A percentile compares a stretch with the other conserved stretches of the same genome.
These are phyloP conservation scores for Amphilophus citrinellus DNA, from an alignment of 2,113 vertebrate species.

Conservation along the genomic window DNA sequence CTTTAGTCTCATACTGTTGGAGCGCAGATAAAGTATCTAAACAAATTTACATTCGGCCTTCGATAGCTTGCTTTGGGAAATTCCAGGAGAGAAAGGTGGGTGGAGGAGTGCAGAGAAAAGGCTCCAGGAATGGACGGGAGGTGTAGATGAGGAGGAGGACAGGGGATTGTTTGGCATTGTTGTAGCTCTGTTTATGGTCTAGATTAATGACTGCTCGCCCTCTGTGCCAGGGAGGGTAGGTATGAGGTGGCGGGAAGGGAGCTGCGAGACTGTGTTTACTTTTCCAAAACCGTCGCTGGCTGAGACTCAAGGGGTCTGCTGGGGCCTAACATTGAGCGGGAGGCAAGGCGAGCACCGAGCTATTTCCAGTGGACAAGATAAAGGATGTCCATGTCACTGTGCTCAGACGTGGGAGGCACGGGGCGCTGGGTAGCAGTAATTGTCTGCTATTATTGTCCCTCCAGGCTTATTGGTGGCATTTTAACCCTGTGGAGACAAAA, in stretches of 20 bases:
- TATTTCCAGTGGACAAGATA: conserved; percentile 58
- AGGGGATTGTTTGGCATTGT: neutral
- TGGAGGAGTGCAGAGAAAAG: neutral
- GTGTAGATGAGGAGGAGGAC: neutral
- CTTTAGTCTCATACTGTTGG: neutral
- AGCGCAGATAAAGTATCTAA: neutral
- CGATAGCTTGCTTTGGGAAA: neutral
- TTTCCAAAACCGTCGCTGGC: neutral
- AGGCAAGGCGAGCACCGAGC: neutral
- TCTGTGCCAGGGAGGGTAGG: conserved; percentile 8
- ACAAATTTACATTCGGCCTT: neutral
- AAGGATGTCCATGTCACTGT: conserved; percentile 24
- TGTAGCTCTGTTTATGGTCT: conserved; percentile 13
- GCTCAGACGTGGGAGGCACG: conserved; percentile 32
- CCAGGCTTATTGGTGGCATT: conserved; percentile 43
- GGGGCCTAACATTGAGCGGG: neutral
- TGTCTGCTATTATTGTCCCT: conserved; percentile 64
- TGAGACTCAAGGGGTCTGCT: conserved; percentile 17
- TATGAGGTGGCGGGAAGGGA: conserved; percentile 15
- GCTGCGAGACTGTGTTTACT: conserved; percentile 37
- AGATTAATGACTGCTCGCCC: conserved; percentile 47
- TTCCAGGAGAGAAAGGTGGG: neutral
- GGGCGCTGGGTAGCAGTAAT: conserved; percentile 13
- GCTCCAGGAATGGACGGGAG: neutral
- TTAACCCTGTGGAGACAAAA: conserved; percentile 41